These are phyloP conservation scores for Hyles vespertilio DNA, from an alignment of 1,140 invertebrate species.

Conservation along the genomic window DNA sequence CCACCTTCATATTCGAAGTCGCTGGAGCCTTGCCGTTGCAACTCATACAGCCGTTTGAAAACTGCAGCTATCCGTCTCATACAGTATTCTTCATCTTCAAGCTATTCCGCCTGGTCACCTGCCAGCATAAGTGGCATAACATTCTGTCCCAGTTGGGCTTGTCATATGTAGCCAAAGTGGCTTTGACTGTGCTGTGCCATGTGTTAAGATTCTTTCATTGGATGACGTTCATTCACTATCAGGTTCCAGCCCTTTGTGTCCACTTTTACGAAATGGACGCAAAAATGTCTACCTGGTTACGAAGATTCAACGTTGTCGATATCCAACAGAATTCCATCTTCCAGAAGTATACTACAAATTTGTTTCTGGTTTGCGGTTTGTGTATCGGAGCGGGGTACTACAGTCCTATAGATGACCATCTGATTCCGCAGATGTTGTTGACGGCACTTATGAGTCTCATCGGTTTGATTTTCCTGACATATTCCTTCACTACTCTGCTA, in stretches of 20 bases:
- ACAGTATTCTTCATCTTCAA: slow-evolving; percentile 34
- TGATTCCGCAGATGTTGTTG: slow-evolving; percentile 21
- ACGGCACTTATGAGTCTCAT: slow-evolving; percentile 23
- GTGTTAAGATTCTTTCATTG: slow-evolving; percentile 35
- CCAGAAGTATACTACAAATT: slow-evolving; percentile 29
- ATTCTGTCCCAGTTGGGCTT: slow-evolving; percentile 24
- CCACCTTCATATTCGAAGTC: slow-evolving; percentile 24
- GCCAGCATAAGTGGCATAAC: slow-evolving; percentile 21
- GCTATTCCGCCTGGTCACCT: slow-evolving; percentile 18
- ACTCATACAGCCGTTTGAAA: slow-evolving; percentile 17
- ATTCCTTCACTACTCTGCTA: slow-evolving; percentile 32
- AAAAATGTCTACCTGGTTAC: slow-evolving; percentile 11
- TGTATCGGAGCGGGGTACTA: slow-evolving; percentile 33
- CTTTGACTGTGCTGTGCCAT: slow-evolving; percentile 16
- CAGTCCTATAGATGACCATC: slow-evolving; percentile 19
- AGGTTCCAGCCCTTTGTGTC: slow-evolving; percentile 29
- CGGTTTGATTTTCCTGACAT: slow-evolving; percentile 33
- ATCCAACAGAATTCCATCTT: slow-evolving; percentile 9
- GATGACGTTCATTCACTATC: slow-evolving; percentile 39
- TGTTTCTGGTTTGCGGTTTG: slow-evolving; percentile 29
- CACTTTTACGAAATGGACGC: slow-evolving; percentile 18
- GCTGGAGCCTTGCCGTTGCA: slow-evolving; percentile 36
- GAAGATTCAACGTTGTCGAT: slow-evolving; percentile 12
- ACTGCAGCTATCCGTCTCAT: slow-evolving; percentile 27
- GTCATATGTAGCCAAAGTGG: slow-evolving; percentile 25